Conservation (phyloP, 2,888 invertebrate genomes). For the Dusona sp. region DNA sequence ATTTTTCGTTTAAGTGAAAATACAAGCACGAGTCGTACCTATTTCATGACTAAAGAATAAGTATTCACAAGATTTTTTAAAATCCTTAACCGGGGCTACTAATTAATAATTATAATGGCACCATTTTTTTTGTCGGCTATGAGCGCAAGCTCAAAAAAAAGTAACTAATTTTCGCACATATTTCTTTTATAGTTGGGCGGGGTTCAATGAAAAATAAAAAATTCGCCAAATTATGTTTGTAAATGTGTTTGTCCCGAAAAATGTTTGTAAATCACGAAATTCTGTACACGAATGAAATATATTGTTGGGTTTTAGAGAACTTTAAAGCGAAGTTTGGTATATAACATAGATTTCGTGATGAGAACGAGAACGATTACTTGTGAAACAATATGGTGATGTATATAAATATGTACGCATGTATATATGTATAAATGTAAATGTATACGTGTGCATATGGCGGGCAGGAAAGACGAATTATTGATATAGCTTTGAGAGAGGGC, state of each 20-base stretch:
- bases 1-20: not conserved
- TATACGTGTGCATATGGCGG: not conserved
- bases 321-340: not conserved
- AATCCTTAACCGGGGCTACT: not conserved
- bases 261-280: not conserved
- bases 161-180: not conserved
- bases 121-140: not conserved
- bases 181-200: not conserved
- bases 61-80: not conserved
- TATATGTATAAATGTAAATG: not conserved
- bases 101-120: not conserved
- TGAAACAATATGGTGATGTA: conserved; percentile 16
- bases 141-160: not conserved
- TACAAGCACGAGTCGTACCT: not conserved
- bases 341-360: not conserved
- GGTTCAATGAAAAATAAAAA: not conserved
- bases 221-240: no score
- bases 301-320: not conserved
- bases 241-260: not conserved
- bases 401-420: conserved; percentile 1
- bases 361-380: conserved; percentile 40
- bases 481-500: conserved; percentile 28
- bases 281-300: not conserved
- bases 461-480: conserved; percentile 39
- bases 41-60: not conserved